phyloP scores from a whole-genome alignment of 2,797 vertebrate genomes.

The Sebastes hubbsi region DNA sequence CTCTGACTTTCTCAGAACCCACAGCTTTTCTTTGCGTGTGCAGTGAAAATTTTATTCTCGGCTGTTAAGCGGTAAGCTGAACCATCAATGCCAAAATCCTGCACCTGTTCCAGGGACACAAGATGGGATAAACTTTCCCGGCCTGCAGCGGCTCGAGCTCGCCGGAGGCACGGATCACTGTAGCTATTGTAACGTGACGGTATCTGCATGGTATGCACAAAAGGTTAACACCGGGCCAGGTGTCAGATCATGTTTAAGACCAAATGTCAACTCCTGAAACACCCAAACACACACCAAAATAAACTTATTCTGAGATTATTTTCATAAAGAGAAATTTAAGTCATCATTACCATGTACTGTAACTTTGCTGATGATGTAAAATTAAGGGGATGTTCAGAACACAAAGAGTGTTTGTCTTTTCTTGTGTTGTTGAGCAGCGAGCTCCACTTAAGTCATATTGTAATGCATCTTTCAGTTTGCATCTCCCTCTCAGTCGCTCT shows the following conservation, averaged over 20 bases:
- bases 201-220: slow-evolving; percentile 63
- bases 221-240: slow-evolving; percentile 59
- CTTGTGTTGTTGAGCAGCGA: neutral
- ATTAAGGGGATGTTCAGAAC: neutral
- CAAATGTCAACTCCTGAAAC: slow-evolving; percentile 53
- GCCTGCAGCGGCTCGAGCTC: slow-evolving; percentile 40
- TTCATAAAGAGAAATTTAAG: neutral
- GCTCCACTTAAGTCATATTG: neutral
- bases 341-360: neutral
- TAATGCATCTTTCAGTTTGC: neutral
- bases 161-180: slow-evolving; percentile 49
- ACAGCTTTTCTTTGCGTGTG: slow-evolving; percentile 35
- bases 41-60: slow-evolving; percentile 10
- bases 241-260: slow-evolving; percentile 51
- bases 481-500: neutral
- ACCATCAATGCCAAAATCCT: slow-evolving; percentile 62
- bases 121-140: slow-evolving; percentile 60
- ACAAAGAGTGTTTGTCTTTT: neutral
- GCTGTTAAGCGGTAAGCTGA: slow-evolving; percentile 33
- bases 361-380: neutral
- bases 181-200: slow-evolving; percentile 70
- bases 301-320: neutral
- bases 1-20: slow-evolving; percentile 2
- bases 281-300: neutral
- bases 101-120: slow-evolving; percentile 76